Evolutionary conservation across 2,888 invertebrate species (phyloP), one percentile per base, ranked within the genome.

Genomic region (Clusia tigrina): DNA sequence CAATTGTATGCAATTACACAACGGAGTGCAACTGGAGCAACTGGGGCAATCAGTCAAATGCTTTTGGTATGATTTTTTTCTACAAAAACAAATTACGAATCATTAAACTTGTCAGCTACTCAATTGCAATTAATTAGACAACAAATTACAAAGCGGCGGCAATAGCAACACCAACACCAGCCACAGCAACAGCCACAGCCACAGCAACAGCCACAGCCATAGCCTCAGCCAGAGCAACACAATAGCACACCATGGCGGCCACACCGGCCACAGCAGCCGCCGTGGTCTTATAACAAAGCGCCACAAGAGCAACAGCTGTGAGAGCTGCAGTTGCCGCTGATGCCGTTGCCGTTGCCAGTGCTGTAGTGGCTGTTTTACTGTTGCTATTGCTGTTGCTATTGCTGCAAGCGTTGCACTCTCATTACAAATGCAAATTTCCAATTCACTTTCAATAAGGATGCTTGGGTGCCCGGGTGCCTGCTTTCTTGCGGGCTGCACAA

Each of bases 31-130:
- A n/a, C n/a, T n/a, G n/a, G n/a, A n/a, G n/a, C n/a, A n/a, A n/a
- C n/a, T n/a, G n/a, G n/a, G n/a, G n/a, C n/a, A n/a, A n/a, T n/a
- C n/a, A 32, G 32, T 32, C 32, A 32, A 32, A 32, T 32, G 32
- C n/a, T n/a, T 42, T 42, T 42, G 15, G 42, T 10, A 42, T 42
- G n/a, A 42, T 48, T 48, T 48, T 3, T 48, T 2, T 78, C 77
- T 77, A 75, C 78, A 76, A 78, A 78, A 75, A 78, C 77, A 75
- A 75, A 75, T 75, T 75, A 78, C 74, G 78, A 70, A 75, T 75
- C 74, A 77, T 75, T 75, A 75, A 78, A 77, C 78, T 77, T 75
- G 74, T 75, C 74, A 75, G 74, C 74, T 78, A 75, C 78, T 74
- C 78, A 78, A 73, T 75, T 75, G 77, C 77, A 75, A 75, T 75